Percentiles rank a stretch among this genome's conserved stretches.
Conservation (phyloP, 2,888 invertebrate genomes). For the Drosophila sordidapex region DNA sequence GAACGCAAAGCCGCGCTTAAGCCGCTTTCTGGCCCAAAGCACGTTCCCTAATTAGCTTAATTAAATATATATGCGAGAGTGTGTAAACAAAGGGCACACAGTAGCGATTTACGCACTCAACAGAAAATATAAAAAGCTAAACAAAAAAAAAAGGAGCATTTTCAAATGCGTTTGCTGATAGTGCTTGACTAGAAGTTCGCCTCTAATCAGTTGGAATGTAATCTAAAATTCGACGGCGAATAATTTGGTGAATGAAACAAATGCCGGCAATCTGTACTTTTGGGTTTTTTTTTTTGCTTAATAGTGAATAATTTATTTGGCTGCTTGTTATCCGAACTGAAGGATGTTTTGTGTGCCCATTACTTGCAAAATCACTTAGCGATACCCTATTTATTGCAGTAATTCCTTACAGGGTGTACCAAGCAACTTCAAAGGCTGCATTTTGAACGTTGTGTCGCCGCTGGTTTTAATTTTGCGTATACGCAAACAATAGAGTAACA, state of each 20-base stretch:
- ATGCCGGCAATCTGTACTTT: not conserved
- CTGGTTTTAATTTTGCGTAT: constrained; percentile 73
- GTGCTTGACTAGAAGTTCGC: constrained; percentile 3
- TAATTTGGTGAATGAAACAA: not conserved
- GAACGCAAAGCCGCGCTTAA: constrained; percentile 62
- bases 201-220: constrained; percentile 2
- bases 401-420: constrained; percentile 34
- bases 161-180: not conserved
- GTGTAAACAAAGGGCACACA: constrained; percentile 63
- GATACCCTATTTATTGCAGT: not conserved
- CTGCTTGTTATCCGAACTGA: not conserved
- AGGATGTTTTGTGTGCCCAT: not conserved
- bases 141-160: constrained; percentile 8
- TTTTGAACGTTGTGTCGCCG: constrained; percentile 31
- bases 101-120: constrained; percentile 54
- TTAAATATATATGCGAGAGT: constrained; percentile 79
- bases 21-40: constrained; percentile 62
- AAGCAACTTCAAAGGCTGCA: constrained; percentile 42
- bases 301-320: not conserved
- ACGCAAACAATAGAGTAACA: constrained; percentile 73
- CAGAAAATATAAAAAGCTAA: not conserved
- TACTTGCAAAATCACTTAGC: not conserved
- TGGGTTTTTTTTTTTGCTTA: not conserved
- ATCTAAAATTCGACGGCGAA: not conserved
- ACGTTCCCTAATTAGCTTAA: constrained; percentile 82